Percentiles rank a stretch among this genome's conserved stretches.
Conservation (phyloP, 2,113 vertebrate genomes). For the Halichoeres trimaculatus region DNA sequence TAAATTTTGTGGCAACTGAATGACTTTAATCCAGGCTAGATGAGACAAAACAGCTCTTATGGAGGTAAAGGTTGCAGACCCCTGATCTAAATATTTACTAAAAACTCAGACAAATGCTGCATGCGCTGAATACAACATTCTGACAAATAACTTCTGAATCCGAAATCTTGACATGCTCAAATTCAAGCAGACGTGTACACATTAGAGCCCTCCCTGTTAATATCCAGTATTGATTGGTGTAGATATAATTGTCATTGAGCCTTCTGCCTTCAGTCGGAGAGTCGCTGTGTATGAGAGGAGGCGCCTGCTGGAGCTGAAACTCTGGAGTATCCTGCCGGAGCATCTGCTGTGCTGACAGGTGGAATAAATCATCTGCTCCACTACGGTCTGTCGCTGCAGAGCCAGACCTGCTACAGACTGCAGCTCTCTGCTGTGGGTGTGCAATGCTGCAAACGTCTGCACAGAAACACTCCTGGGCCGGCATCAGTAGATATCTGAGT, state of each 20-base stretch:
- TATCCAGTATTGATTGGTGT: constrained; percentile 30
- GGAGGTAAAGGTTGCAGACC: too few species aligned
- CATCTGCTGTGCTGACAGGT: constrained; percentile 63
- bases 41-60: too few species aligned
- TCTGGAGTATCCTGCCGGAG: constrained; percentile 32
- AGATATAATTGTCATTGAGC: constrained; percentile 42
- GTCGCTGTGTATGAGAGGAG: constrained; percentile 37
- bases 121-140: too few species aligned
- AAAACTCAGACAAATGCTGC: too few species aligned
- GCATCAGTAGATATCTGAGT: background rate
- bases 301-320: constrained; percentile 44
- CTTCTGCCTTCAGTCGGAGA: constrained; percentile 22
- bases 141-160: too few species aligned
- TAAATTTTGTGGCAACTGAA: too few species aligned
- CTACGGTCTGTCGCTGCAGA: constrained; percentile 27
- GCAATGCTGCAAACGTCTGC: background rate
- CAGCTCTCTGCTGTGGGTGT: constrained; percentile 9
- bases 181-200: constrained; percentile 1
- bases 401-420: constrained; percentile 20
- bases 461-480: background rate
- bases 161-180: background rate
- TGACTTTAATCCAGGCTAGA: too few species aligned
- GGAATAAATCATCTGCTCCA: constrained; percentile 63
- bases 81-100: too few species aligned
- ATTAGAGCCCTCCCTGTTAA: constrained; percentile 12